Base-by-base conservation (phyloP, 2,888 invertebrate genomes). In the Cataglyphis cursor region DNA sequence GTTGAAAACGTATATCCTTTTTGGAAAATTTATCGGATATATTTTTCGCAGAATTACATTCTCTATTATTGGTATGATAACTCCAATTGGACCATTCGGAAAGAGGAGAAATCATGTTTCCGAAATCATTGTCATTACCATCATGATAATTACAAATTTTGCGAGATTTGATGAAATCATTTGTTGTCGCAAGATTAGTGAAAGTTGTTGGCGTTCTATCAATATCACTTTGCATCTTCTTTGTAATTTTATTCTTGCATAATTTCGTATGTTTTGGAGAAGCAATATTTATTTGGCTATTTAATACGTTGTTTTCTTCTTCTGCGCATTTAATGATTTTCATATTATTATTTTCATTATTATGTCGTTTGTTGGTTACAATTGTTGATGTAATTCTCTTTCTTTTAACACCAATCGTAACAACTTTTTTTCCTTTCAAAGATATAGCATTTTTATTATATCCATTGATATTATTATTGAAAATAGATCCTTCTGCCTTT, bases 41-140 rank as follows among this genome's bases (percentile, higher is more conserved):
- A 15, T 70, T 61, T 44, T 12, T 66, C 31, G 59, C 21, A 21
- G n/a, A 3, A 28, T 21, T 24, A 12, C 15, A 5, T 18, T 65
- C 8, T 21, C n/a, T 28, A 10, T 81, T 65, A 28, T 44, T 61
- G 10, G 85, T n/a, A 70, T 89, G 88, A 75, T 90, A 89, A 5
- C 82, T 88, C 94, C 94, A 94, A 41, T 93, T 86, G 21, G 94
- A 93, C 94, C 94, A 94, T 51, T 92, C 89, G 21, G 93, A 92
- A 68, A 81, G 68, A 5, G 65, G 78, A 31, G 78, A 70, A 24
- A 70, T 59, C 15, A 3, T 35, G 21, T 24, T 68, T 59, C 0
- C 9, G 1, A 9, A 18, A 48, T 35, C 9, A 18, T 76, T 31
- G 12, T 21, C 35, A 44, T 35, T 24, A 18, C 3, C 1, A 44